Base-by-base conservation (phyloP, 2,888 invertebrate species). In the Heliconius sara region DNA sequence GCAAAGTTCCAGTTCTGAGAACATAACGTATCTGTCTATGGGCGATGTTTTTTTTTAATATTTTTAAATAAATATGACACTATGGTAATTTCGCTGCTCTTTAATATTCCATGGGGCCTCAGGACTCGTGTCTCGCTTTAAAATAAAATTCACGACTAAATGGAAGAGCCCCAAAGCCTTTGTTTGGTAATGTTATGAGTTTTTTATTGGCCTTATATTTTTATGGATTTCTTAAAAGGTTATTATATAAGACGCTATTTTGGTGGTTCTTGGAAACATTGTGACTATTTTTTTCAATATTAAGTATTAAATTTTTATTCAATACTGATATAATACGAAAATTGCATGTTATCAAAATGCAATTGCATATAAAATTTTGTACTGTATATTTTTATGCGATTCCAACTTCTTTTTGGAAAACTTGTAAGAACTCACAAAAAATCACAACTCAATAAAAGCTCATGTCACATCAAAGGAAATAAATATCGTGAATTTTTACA, bases 101-200 rank as follows among this genome's bases (percentile, higher is more conserved):
- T 88, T 86, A 87, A 85, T 87, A 88, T 88, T 87, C 88, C 76
- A 70, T 30, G 79, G 79, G 77, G 81, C 60, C 70, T 43, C 70
- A 27, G 63, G 81, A 78, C 84, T 83, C 86, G 86, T 86, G 87
- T 82, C 84, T 83, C 82, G 82, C 27, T 83, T 84, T 78, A 82
- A 84, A 85, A 87, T 86, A 85, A 86, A 83, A 85, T 84, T 86
- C 87, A 88, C 87, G 87, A 84, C 80, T 83, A 80, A 83, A 83
- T 83, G 81, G 79, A 73, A 83, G 80, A 76, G 39, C 68, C 83
- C 81, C 80, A 82, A 82, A 83, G 83, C 83, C 83, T 84, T 88
- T 87, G 87, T 87, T 85, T 87, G 86, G 80, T 85, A 87, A 87
- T 86, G 81, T 79, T 80, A 79, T 79, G 79, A 80, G 71, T 76